Evolutionary conservation across 2,113 vertebrate genomes (phyloP).

Genomic region (Bathybates hornii): DNA sequence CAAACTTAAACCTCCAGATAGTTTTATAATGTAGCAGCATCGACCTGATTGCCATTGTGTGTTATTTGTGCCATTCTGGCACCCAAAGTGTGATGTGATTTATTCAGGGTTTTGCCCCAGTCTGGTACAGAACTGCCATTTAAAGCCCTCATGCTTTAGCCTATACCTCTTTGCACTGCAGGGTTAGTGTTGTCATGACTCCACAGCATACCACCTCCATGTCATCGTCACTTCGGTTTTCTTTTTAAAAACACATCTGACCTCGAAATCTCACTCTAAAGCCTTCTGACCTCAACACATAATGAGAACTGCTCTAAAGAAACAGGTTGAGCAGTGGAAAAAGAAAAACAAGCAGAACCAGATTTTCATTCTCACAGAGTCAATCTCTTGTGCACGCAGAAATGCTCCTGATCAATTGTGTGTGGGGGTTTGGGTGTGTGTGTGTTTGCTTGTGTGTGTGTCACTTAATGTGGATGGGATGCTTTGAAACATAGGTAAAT

Average conservation of each 20-base stretch:
- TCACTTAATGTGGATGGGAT: neutral
- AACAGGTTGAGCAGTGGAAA: neutral
- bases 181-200: neutral
- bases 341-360: neutral
- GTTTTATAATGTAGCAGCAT: neutral
- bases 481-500: neutral
- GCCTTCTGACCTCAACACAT: neutral
- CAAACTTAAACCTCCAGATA: neutral
- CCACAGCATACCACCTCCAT: neutral
- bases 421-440: neutral
- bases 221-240: neutral
- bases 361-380: neutral
- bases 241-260: accelerated
- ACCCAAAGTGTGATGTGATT: neutral
- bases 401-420: neutral
- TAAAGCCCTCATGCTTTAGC: neutral
- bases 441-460: neutral
- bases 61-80: neutral
- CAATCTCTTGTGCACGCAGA: neutral
- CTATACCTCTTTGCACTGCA: neutral
- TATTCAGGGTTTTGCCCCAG: neutral
- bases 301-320: neutral
- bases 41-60: neutral
- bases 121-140: neutral
- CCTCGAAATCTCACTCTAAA: neutral